phyloP scores from a whole-genome alignment of 2,888 invertebrate species.

The Drosophila lutescens region DNA sequence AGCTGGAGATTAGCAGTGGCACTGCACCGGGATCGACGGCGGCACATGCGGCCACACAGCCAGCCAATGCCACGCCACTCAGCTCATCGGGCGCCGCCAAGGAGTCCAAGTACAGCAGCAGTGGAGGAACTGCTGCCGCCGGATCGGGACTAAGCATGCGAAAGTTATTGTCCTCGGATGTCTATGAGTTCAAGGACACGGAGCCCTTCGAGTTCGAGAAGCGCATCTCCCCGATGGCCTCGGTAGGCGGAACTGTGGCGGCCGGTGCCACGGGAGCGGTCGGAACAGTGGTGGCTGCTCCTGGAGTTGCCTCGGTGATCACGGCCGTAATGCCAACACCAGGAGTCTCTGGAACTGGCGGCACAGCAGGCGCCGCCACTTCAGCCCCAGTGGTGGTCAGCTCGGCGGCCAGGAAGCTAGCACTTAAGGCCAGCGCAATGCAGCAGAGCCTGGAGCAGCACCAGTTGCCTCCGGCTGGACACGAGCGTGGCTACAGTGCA shows the following conservation, averaged over 20 bases:
- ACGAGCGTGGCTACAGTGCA: not conserved
- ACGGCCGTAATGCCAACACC: constrained; percentile 22
- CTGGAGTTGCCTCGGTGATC: constrained; percentile 34
- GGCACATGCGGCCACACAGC: not conserved
- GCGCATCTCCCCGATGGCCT: constrained; percentile 84
- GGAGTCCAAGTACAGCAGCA: constrained; percentile 52
- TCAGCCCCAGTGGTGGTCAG: constrained; percentile 24
- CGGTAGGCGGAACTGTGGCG: constrained; percentile 30
- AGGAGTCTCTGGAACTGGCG: not conserved
- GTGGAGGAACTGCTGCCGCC: constrained; percentile 18
- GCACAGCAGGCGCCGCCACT: not conserved
- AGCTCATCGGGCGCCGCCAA: constrained; percentile 42
- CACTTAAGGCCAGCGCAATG: constrained; percentile 46
- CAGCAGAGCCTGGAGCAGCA: constrained; percentile 54
- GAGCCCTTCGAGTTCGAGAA: constrained; percentile 94
- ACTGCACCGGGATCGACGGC: constrained; percentile 28
- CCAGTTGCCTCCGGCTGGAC: constrained; percentile 20
- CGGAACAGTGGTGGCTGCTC: not conserved
- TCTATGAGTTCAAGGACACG: constrained; percentile 95
- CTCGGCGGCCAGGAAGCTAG: constrained; percentile 50
- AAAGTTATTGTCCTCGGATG: constrained; percentile 85
- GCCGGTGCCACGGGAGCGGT: not conserved
- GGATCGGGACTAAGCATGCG: constrained; percentile 32
- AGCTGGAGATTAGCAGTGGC: constrained; percentile 79
- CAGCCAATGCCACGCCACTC: not conserved